phyloP scores from a whole-genome alignment of 1,140 invertebrate genomes.

The Diachasmimorpha longicaudata region DNA sequence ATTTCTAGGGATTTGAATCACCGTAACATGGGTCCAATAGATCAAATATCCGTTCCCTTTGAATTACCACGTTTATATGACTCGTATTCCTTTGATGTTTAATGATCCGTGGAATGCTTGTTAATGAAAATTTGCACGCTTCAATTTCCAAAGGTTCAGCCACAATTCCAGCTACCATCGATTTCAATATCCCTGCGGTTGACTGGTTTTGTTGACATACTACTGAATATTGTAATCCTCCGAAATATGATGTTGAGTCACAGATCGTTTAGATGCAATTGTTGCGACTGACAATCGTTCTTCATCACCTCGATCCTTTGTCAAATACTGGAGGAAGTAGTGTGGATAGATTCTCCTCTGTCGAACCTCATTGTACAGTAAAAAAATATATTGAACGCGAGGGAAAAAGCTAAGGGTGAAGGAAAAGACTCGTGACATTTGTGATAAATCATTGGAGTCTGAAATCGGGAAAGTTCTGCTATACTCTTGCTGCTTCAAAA shows the following conservation, averaged over 20 bases:
- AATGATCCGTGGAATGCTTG: background rate
- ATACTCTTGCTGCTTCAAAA: background rate
- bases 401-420: background rate
- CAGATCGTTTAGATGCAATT: background rate
- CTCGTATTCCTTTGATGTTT: conserved; percentile 5
- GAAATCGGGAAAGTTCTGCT: conserved; percentile 4
- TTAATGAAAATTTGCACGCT: conserved; percentile 18
- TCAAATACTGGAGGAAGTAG: too few species aligned
- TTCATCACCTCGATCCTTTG: background rate
- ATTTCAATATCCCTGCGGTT: background rate
- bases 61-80: background rate
- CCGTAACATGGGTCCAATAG: background rate
- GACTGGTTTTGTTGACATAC: background rate
- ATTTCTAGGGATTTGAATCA: background rate
- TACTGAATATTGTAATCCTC: background rate
- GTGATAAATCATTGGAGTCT: conserved; percentile 16
- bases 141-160: conserved; percentile 2
- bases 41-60: background rate
- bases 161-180: background rate
- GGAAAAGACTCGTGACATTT: background rate
- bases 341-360: too few species aligned
- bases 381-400: background rate
- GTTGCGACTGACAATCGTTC: background rate
- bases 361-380: background rate
- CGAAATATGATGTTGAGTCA: background rate